A percentile compares a stretch with the other conserved stretches of the same genome.
These are phyloP conservation scores for Dryas iulia DNA, from an alignment of 1,140 invertebrate genomes.

Conservation along the genomic window DNA sequence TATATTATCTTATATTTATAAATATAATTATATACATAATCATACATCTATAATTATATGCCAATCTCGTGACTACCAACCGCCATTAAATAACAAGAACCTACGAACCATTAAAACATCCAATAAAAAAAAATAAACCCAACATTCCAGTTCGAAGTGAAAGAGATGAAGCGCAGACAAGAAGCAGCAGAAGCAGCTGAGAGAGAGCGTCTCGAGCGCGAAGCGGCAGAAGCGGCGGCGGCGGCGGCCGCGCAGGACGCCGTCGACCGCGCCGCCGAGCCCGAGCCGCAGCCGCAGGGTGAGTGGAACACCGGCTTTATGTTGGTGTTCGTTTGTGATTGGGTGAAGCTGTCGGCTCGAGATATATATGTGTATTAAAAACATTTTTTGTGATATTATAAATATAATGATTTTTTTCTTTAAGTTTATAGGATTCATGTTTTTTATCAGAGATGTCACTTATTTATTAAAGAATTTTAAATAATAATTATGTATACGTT, in stretches of 20 bases:
- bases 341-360: neutral
- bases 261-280: conserved; percentile 57
- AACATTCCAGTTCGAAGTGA: conserved; percentile 93
- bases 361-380: too few relatives aligned
- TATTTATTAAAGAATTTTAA: too few relatives aligned
- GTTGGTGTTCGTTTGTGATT: neutral
- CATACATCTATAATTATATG: neutral
- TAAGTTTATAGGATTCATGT: too few relatives aligned
- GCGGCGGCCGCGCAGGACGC: conserved; percentile 82
- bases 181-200: conserved; percentile 92
- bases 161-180: conserved; percentile 94
- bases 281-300: conserved; percentile 58
- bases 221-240: conserved; percentile 83
- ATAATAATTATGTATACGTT: too few relatives aligned
- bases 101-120: neutral
- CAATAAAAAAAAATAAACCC: neutral
- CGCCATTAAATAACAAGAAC: neutral
- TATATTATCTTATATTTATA: too few relatives aligned
- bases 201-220: conserved; percentile 79
- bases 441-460: too few relatives aligned
- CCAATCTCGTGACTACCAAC: neutral
- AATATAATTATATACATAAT: neutral
- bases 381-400: too few relatives aligned
- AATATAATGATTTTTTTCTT: too few relatives aligned
- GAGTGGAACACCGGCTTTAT: conserved; percentile 14